phyloP scores from a whole-genome alignment of 2,797 vertebrate species.

The Decapterus maruadsi region DNA sequence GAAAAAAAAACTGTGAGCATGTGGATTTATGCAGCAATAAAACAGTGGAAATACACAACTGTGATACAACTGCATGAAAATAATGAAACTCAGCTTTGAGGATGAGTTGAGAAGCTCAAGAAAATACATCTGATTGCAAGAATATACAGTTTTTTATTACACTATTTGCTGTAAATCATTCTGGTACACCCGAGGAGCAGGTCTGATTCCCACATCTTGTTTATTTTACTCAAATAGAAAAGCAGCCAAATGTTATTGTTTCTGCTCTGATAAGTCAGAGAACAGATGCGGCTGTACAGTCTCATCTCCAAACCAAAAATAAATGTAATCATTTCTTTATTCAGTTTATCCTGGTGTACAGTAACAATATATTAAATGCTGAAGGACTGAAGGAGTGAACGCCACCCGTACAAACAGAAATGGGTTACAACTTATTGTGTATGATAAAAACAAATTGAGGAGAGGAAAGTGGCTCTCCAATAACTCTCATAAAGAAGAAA shows the following conservation, averaged over 20 bases:
- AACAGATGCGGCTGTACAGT: constrained; percentile 11
- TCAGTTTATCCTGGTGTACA: background rate
- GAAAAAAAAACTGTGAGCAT: background rate
- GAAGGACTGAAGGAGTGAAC: background rate
- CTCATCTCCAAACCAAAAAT: constrained; percentile 1
- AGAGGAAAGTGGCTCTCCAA: background rate
- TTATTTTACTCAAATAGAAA: constrained; percentile 24
- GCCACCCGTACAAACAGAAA: background rate
- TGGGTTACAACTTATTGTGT: background rate
- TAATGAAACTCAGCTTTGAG: constrained; percentile 17
- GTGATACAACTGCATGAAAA: constrained; percentile 5
- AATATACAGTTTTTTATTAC: constrained; percentile 15
- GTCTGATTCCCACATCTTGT: constrained; percentile 20
- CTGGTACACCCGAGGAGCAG: constrained; percentile 5
- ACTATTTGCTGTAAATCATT: constrained; percentile 19
- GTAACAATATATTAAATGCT: constrained; percentile 1
- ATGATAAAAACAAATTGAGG: background rate
- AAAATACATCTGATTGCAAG: constrained; percentile 26
- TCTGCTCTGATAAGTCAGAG: background rate
- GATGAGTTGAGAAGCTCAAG: constrained; percentile 33
- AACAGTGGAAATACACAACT: constrained; percentile 26
- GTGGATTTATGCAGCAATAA: constrained; percentile 23
- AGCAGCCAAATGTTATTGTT: background rate
- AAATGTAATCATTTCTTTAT: background rate
- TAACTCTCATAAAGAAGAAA: constrained; percentile 19